Evolutionary conservation across 2,797 vertebrate species (phyloP), one percentile per base, ranked within the genome.

Genomic region (Loris lydekkerianus): DNA sequence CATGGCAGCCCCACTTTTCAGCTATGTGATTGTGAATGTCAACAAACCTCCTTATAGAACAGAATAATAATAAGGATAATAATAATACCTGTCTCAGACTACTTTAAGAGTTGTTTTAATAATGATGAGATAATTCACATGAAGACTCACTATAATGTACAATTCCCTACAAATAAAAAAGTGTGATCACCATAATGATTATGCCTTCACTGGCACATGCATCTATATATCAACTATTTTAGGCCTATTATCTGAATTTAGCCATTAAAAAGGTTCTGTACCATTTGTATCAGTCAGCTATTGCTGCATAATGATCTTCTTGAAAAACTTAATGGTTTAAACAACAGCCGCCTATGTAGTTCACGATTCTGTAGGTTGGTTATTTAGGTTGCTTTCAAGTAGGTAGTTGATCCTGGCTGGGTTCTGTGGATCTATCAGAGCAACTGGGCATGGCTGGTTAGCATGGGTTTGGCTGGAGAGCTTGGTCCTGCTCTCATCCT

Each of bases 171-270:
- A 76, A 86, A 94, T 40, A 94, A 67, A 83, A 86, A 53, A 17
- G 1, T 25, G 9, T 75, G 21, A 53, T 86, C 60, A 13, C 60
- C 31, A 53, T 23, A 81, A 49, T 23, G 5, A 3, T 72, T 49
- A 40, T 37, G 27, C 8, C 29, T 95, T 69, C 7, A 29, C 14
- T 76, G 81, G 23, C 10, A 46, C 8, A 10, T 46, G 7, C 11
- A 27, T 11, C 5, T 31, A 1, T 10, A 1, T 58, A 15, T 70
- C 81, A 78, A 77, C 11, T 69, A 43, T 80, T 56, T 89, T 75
- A 56, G 53, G 10, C 18, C 21, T 82, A 40, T 25, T 93, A 67
- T 77, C 90, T 88, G 37, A 94, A 83, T 61, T 85, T 29, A 73
- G 43, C 29, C 67, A 27, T 86, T 82, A 87, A 37, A 95, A 85